Evolutionary conservation across 1,140 invertebrate genomes (phyloP), one percentile per base, ranked within the genome.

Genomic region (Drosophila murphyi): DNA sequence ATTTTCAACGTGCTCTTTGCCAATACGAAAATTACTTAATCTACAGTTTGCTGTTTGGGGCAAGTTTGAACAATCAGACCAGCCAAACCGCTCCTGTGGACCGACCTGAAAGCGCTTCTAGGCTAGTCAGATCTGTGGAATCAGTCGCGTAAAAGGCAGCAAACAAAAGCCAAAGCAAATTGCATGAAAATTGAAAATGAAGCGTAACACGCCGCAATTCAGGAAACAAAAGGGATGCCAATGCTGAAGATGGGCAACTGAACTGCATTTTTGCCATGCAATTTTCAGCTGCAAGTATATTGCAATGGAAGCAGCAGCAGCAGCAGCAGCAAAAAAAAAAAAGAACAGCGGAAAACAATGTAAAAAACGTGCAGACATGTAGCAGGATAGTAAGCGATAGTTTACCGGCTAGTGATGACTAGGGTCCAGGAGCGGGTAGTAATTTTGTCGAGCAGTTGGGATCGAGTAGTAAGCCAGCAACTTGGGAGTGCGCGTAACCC

Each of bases 141-240:
- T 20, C 54, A 59, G 37, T 5, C 29, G 43, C 59, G 37, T 10
- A 57, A 43, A 48, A 59, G 12, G 52, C 63, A 48, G 52, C 51
- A 65, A 56, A 48, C 28, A 50, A 61, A 12, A 56, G 64, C 61
- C 65, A 65, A 85, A 72, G 81, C 60, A 79, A 88, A 79, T 86
- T 61, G 63, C 79, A 78, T 72, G 79, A 88, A 88, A 86, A 86
- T 86, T 82, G 82, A 88, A 86, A 88, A 86, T 82, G 72, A 88
- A 88, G 82, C 82, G 68, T 76, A 82, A 72, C 74, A 76, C 70
- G 78, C 82, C 71, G 75, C 78, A 81, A 87, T 87, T 82, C 62
- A 63, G 83, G 63, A 80, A 83, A 85, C 76, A 86, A 81, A 80
- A 20, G 81, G 78, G 70, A 62, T 70, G 76, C 62, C 59, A 34